Conservation (phyloP, 1,140 invertebrate species). For the Hyles euphorbiae region DNA sequence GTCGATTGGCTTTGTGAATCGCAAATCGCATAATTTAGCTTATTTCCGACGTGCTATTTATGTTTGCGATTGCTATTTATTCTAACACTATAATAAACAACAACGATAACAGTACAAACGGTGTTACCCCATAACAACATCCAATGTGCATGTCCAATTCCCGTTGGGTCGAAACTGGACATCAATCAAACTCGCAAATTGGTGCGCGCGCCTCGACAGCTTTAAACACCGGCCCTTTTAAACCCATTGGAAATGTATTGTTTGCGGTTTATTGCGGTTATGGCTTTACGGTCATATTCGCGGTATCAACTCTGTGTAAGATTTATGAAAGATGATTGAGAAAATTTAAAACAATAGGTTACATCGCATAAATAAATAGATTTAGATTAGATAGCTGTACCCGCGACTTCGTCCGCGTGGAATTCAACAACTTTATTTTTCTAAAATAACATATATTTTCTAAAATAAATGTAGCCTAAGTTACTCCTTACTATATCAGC, state of each 20-base stretch:
- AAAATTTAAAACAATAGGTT: neutral
- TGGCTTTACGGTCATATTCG: slow-evolving; percentile 1
- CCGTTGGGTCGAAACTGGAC: slow-evolving; percentile 39
- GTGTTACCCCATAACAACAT: slow-evolving; percentile 8
- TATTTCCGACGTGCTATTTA: neutral
- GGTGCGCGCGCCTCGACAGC: slow-evolving; percentile 42
- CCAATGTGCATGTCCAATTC: slow-evolving; percentile 13
- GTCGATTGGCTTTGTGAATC: too few relatives aligned
- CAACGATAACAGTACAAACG: neutral
- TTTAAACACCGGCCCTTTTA: slow-evolving; percentile 44
- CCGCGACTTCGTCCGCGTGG: too few relatives aligned
- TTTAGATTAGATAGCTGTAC: too few relatives aligned
- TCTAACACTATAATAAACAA: neutral
- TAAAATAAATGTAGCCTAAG: too few relatives aligned
- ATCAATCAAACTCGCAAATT: slow-evolving; percentile 58
- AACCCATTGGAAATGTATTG: slow-evolving; percentile 16
- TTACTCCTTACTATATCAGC: too few relatives aligned
- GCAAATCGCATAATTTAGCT: too few relatives aligned
- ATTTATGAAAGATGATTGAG: neutral
- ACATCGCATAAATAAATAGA: neutral
- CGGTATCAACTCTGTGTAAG: neutral
- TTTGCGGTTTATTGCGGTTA: slow-evolving; percentile 8
- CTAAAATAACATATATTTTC: too few relatives aligned
- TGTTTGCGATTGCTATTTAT: neutral
- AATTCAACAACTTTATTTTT: too few relatives aligned